A percentile compares a stretch with the other conserved stretches of the same genome.
phyloP scores from a whole-genome alignment of 2,113 vertebrate species.

The Oreochromis aureus region DNA sequence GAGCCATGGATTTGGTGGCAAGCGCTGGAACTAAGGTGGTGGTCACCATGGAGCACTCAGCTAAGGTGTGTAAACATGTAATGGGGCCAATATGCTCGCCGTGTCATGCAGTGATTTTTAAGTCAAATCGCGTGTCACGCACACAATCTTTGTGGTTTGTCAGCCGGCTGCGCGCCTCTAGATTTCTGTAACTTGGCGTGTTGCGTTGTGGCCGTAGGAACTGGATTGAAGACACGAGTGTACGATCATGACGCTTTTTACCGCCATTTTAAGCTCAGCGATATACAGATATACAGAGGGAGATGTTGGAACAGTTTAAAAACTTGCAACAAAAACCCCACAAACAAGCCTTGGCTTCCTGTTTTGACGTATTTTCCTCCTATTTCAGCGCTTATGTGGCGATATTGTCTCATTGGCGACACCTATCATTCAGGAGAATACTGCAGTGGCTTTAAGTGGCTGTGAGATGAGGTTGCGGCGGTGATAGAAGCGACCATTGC shows the following conservation, averaged over 20 bases:
- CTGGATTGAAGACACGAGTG: background rate
- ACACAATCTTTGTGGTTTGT: background rate
- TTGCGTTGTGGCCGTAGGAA: background rate
- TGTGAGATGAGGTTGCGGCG: background rate
- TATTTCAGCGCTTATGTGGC: background rate
- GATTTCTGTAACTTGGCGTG: background rate
- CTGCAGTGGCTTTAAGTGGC: background rate
- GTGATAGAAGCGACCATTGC: background rate
- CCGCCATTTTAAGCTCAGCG: background rate
- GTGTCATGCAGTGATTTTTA: background rate
- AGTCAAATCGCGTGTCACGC: background rate
- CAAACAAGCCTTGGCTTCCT: background rate
- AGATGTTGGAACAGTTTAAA: background rate
- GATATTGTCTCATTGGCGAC: background rate
- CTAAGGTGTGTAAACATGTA: conserved; percentile 79
- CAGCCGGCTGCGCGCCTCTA: background rate
- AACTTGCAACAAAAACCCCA: background rate
- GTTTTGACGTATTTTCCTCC: background rate
- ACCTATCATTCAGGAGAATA: background rate
- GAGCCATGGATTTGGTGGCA: conserved; percentile 97
- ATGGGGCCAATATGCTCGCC: background rate
- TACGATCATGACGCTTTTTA: background rate
- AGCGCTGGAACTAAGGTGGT: conserved; percentile 93
- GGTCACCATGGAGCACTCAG: conserved; percentile 97
- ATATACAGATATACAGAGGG: background rate